Base-by-base conservation (phyloP, 2,113 vertebrate species). In the Ptilonorhynchus violaceus region DNA sequence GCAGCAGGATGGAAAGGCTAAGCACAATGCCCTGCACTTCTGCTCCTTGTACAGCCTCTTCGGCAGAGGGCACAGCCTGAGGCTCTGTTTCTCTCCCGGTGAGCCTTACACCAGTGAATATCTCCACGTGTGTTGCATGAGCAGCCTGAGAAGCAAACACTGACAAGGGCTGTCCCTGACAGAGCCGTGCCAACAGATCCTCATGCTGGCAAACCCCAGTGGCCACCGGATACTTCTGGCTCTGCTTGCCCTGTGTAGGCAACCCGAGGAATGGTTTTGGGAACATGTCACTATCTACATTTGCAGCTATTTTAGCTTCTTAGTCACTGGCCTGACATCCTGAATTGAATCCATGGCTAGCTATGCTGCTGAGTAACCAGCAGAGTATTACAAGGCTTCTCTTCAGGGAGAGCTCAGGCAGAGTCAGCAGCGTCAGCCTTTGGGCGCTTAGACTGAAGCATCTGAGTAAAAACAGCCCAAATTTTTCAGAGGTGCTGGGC, bases 301-400 rank as follows among this genome's bases (percentile, higher is more conserved):
- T 73, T 79, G 81, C 37, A 76, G 66, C 74, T 95, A 87, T 96
- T 96, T 92, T 87, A 89, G 74, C 56, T 89, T 75, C 84, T 96
- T 94, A 82, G 52, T 96, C 93, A 91, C 73, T 49, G 42, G 52
- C 53, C 73, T 87, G 91, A 81, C 58, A 84, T 94, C 62, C 73
- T 66, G 58, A 74, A 56, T n/a, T 59, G 56, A 89, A 85, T 63
- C 68, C 50, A 17, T 12, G 44, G 69, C 58, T 85, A 55, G 62
- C 47, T 64, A 10, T 60, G 49, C 69, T 85, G 89, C 89, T 89
- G 94, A 75, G 73, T 78, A 87, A 91, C 73, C 77, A 63, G 52
- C 17, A 28, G 89, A 58, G 37, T 50, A 84, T 77, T 46, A 59
- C 63, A 76, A 87, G 33, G 7, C 28, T 66, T 79, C 70, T 83